phyloP scores from a whole-genome alignment of 2,797 vertebrate genomes.

The Darevskia nairensis region DNA sequence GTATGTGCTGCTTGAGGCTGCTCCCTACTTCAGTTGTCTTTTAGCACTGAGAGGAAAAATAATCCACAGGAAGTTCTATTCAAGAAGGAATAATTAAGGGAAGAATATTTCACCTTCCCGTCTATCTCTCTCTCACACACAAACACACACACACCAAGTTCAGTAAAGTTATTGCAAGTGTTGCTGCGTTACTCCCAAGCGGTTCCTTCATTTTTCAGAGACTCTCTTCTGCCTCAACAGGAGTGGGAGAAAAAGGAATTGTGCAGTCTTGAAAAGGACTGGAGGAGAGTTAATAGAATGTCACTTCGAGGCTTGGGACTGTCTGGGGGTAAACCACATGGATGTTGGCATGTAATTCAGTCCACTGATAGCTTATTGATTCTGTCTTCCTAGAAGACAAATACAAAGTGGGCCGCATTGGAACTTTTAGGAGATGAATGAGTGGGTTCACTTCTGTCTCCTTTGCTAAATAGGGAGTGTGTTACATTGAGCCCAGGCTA shows the following conservation, averaged over 20 bases:
- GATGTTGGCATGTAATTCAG: background rate
- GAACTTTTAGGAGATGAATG: background rate
- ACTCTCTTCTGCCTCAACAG: background rate
- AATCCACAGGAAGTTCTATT: too few species aligned
- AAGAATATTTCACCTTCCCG: too few species aligned
- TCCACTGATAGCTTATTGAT: conserved; percentile 9
- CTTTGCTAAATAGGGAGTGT: background rate
- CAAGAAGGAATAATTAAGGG: too few species aligned
- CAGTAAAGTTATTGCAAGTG: too few species aligned
- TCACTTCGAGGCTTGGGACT: background rate
- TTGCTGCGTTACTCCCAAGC: too few species aligned
- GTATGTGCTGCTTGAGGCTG: too few species aligned
- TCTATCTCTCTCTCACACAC: too few species aligned
- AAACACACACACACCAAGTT: too few species aligned
- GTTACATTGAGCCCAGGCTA: background rate
- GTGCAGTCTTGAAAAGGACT: background rate
- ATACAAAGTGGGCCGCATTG: background rate
- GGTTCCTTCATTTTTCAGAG: background rate
- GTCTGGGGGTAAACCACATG: background rate
- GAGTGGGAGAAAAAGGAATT: background rate
- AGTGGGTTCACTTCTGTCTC: background rate
- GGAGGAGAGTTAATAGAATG: background rate
- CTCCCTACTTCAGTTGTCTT: too few species aligned
- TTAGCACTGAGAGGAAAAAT: too few species aligned
- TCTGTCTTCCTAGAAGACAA: background rate